A percentile compares a stretch with the other conserved stretches of the same genome.
Conservation (phyloP, 2,888 invertebrate species). For the Muschampia staudingeri region DNA sequence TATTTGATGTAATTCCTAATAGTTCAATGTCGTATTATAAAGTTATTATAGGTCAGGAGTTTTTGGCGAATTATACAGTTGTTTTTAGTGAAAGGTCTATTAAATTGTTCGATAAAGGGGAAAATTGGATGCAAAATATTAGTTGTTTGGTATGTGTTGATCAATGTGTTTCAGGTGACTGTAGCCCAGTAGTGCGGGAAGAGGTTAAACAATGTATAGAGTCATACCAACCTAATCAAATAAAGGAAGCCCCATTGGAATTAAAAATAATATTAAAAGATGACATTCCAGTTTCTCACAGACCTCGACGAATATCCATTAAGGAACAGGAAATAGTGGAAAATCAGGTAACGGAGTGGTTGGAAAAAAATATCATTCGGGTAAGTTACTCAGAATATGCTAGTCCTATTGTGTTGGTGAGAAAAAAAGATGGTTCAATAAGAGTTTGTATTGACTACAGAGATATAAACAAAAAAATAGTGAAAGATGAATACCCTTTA, state of each 20-base stretch:
- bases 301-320: neutral
- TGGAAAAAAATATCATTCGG: neutral
- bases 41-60: neutral
- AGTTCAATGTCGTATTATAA: neutral
- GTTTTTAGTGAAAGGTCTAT: neutral
- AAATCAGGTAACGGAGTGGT: slow-evolving; percentile 1
- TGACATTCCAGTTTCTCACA: neutral
- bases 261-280: neutral
- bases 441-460: neutral
- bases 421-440: neutral
- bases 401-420: slow-evolving; percentile 1
- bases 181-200: neutral
- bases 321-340: neutral
- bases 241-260: neutral
- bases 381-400: slow-evolving; percentile 1
- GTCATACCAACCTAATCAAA: neutral
- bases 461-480: neutral
- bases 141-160: neutral
- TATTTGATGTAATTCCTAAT: neutral
- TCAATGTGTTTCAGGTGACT: neutral
- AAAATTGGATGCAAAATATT: neutral
- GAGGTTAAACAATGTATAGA: neutral
- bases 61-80: neutral
- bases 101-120: neutral
- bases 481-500: neutral